These are phyloP conservation scores for Acronicta psi DNA, from an alignment of 2,888 invertebrate genomes.

Conservation along the genomic window DNA sequence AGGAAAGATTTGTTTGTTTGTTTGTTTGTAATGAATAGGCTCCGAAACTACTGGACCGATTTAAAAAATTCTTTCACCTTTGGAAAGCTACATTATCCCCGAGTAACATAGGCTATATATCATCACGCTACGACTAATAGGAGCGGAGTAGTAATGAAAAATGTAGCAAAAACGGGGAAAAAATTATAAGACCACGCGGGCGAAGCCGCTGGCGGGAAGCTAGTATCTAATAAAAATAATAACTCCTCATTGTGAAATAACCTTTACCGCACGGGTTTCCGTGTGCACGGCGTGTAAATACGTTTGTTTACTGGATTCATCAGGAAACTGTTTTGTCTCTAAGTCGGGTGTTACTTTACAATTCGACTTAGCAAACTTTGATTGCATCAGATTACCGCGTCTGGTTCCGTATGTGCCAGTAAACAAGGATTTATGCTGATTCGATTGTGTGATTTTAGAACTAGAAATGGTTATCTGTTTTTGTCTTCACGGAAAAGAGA, in stretches of 20 bases:
- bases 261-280: conserved; percentile 45
- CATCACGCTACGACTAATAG: too few species aligned
- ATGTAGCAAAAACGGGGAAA: too few species aligned
- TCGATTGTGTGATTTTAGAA: conserved; percentile 38
- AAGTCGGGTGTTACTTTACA: conserved; percentile 57
- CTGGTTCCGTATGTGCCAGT: conserved; percentile 35
- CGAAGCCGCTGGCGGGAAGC: too few species aligned
- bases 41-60: too few species aligned
- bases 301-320: conserved; percentile 64
- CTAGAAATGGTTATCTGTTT: conserved; percentile 5
- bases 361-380: conserved; percentile 55
- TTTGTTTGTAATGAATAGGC: too few species aligned
- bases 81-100: too few species aligned
- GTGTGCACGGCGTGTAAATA: conserved; percentile 61
- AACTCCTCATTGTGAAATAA: conserved; percentile 23
- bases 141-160: too few species aligned
- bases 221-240: too few species aligned
- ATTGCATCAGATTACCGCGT: conserved; percentile 54
- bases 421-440: conserved; percentile 50
- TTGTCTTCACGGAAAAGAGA: background rate
- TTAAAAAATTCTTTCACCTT: too few species aligned
- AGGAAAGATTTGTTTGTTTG: too few species aligned
- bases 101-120: too few species aligned
- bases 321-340: conserved; percentile 57
- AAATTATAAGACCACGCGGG: too few species aligned